Evolutionary conservation across 2,113 vertebrate genomes (phyloP).

Genomic region (Andinoacara biseriatus): DNA sequence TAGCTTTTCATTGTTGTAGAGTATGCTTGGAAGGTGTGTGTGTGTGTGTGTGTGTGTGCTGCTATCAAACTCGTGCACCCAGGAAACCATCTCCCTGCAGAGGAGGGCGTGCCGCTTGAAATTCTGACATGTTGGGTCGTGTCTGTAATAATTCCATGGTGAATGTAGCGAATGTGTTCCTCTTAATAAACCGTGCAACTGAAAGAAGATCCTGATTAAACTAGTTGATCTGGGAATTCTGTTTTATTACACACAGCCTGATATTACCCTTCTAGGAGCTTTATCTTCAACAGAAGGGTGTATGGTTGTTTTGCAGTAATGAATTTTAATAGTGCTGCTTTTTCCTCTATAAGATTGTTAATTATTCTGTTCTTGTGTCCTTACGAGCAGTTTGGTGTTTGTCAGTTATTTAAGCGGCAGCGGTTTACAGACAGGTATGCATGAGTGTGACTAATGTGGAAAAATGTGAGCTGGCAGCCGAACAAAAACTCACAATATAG

Average conservation of each 20-base stretch:
- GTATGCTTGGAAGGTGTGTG: not conserved
- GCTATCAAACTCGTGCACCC: not conserved
- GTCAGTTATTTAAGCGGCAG: not conserved
- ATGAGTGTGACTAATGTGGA: not conserved
- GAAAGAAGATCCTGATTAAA: not conserved
- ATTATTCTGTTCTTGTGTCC: not conserved
- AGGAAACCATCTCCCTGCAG: constrained; percentile 18
- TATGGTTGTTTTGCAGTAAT: rapidly evolving
- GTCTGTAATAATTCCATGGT: constrained; percentile 17
- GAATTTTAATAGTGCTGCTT: not conserved
- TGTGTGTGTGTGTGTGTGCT: not conserved
- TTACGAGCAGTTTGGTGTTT: not conserved
- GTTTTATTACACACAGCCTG: rapidly evolving
- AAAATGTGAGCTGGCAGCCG: not conserved
- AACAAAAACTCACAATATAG: not conserved
- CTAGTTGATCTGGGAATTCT: not conserved
- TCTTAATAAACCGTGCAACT: not conserved
- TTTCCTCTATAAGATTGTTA: not conserved
- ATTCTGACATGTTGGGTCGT: constrained; percentile 44
- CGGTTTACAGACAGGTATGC: not conserved
- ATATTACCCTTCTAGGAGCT: not conserved
- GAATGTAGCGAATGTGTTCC: not conserved
- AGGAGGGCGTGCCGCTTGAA: constrained; percentile 26
- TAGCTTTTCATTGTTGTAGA: not conserved
- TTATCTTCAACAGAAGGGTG: not conserved